Base-by-base conservation (phyloP, 2,797 vertebrate genomes). In the Sylvilagus floridanus region DNA sequence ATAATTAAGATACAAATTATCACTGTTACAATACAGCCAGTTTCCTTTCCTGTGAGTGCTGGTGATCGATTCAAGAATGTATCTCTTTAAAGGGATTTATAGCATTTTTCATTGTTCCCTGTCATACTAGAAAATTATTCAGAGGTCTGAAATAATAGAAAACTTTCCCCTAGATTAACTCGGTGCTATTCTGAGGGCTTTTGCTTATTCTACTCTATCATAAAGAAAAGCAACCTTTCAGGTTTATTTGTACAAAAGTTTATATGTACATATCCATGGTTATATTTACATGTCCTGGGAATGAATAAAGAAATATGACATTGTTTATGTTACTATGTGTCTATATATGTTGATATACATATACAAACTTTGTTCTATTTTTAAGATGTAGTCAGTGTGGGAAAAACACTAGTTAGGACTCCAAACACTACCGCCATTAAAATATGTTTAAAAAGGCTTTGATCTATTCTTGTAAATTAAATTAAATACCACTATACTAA, bases 1-100 rank as follows among this genome's bases (percentile, higher is more conserved):
- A 98, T 98, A 98, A 98, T 98, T 98, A 97, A 98, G 98, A 96
- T 96, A 96, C 90, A 98, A 98, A 98, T 97, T 96, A 97, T 97
- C 75, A 94, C 89, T 97, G 88, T 84, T 96, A 92, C 88, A 97
- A 96, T 96, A 96, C 60, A 98, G 88, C 69, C 86, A 96, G 87
- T 97, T 97, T 97, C 94, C 84, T 81, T 97, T 97, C 95, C 93
- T 97, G 72, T 95, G 96, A 97, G 73, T 54, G 93, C 79, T 88
- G 6, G 12, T 94, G 73, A 91, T 84, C 11, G 4, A 97, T 94
- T 95, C 37, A 96, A 94, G 50, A 87, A 91, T 96, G 60, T 76
- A 94, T 88, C 95, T 92, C 78, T 96, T 97, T 96, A 79, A 95
- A 95, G 16, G 2, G 71, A 94, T 94, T 97, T 97, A 62, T 22